A percentile compares a stretch with the other conserved stretches of the same genome.
Conservation (phyloP, 2,113 vertebrate species). For the Urocolius indicus region DNA sequence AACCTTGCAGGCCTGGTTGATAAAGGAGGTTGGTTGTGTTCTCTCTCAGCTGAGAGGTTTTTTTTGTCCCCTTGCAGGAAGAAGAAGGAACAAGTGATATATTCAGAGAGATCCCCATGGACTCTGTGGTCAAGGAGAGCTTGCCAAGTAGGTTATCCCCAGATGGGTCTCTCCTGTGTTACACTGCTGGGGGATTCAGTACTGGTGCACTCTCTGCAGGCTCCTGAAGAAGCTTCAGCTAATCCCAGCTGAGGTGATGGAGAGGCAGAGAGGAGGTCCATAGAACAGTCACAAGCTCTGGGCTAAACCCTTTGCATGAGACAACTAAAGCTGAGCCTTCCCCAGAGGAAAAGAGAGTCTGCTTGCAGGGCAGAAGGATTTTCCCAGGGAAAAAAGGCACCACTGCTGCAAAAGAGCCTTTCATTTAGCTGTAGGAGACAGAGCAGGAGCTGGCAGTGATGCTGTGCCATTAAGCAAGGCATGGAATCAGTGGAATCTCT, state of each 20-base stretch:
- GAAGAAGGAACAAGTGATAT: slow-evolving; percentile 60
- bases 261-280: not conserved
- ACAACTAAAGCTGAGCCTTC: not conserved
- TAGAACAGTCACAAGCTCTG: not conserved
- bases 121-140: slow-evolving; percentile 76
- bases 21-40: too few species aligned
- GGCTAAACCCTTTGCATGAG: not conserved
- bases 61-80: slow-evolving; percentile 73
- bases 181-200: rapidly evolving
- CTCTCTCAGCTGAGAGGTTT: not conserved
- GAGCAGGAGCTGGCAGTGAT: not conserved
- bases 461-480: not conserved
- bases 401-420: not conserved
- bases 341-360: not conserved
- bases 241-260: rapidly evolving
- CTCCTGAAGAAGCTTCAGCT: not conserved
- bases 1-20: too few species aligned
- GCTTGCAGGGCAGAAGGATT: not conserved
- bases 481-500: not conserved
- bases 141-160: slow-evolving; percentile 60
- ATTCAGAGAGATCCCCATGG: slow-evolving; percentile 73
- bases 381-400: not conserved
- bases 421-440: not conserved
- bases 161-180: not conserved
- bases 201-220: not conserved